Conservation (phyloP, 2,113 vertebrate species). For the Pterocles gutturalis region DNA sequence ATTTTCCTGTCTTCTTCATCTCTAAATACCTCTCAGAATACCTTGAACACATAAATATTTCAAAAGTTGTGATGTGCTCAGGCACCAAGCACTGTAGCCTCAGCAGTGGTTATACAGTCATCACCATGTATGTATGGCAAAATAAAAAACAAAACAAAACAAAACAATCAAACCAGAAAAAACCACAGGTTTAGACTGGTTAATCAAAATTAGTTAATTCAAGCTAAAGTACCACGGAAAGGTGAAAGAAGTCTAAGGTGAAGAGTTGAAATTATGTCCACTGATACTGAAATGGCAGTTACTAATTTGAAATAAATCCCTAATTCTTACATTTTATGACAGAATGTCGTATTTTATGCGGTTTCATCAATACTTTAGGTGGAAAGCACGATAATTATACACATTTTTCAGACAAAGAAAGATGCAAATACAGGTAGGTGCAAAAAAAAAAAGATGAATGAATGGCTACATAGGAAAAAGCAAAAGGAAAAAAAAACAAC, state of each 20-base stretch:
- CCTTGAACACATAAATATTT: not conserved
- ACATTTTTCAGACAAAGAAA: not conserved
- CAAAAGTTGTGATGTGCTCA: not conserved
- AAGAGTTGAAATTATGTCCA: not conserved
- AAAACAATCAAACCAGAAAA: not conserved
- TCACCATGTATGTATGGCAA: not conserved
- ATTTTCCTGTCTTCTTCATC: not conserved
- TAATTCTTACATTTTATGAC: not conserved
- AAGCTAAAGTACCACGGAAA: not conserved
- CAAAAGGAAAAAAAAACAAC: not conserved
- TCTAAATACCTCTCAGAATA: not conserved
- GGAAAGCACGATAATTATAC: not conserved
- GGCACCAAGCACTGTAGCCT: accelerated
- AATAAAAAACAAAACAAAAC: not conserved
- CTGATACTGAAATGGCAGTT: not conserved
- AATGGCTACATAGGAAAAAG: not conserved
- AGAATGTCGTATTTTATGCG: not conserved
- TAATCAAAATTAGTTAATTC: not conserved
- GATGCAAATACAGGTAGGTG: not conserved
- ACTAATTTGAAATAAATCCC: not conserved
- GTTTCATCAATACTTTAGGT: not conserved
- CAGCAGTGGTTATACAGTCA: not conserved
- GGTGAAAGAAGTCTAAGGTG: not conserved
- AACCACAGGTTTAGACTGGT: accelerated
- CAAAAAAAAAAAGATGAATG: not conserved